Evolutionary conservation across 2,113 vertebrate species (phyloP), one percentile per base, ranked within the genome.

Genomic region (Larimichthys polyactis): DNA sequence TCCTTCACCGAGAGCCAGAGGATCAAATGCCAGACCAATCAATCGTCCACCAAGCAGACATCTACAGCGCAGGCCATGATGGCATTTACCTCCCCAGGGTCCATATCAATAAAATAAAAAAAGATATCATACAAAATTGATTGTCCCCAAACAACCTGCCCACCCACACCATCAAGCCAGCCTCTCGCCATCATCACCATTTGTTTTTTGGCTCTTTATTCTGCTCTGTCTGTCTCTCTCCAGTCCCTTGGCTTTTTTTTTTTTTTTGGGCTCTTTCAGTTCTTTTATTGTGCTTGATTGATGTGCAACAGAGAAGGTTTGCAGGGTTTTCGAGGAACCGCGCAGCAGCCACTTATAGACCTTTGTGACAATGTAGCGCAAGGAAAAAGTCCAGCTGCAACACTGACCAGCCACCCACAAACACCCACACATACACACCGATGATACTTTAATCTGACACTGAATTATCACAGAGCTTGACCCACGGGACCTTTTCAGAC

Each of bases 21-120:
- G 93, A 93, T 95, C 89, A 95, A 94, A 94, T 92, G 89, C 83
- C 93, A 95, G 92, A 91, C 85, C 89, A 82, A 94, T 94, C 93
- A 93, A 94, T 94, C 75, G 46, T 87, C 65, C 86, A 27, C 51
- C 83, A 88, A 91, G 82, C 86, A 89, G 89, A 90, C 89, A 79
- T 87, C 91, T 79, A 81, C 74, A 59, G 84, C 49, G 3, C 27
- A 4, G 55, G 71, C 80, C 84, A 63, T 82, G 85, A 83, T 92
- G 93, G 85, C 89, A 86, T 94, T 94, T 91, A 87, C 71, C 90
- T 92, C 90, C 71, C 36, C 51, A 36, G 86, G 84, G 76, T 49
- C 75, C 82, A 71, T 92, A 91, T 94, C 91, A 92, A 93, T 93
- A 90, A 86, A 90, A 89, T 75, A 87, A 87, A 88, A 78, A 86